phyloP scores from a whole-genome alignment of 2,113 vertebrate species.

The Sylvilagus bachmani region DNA sequence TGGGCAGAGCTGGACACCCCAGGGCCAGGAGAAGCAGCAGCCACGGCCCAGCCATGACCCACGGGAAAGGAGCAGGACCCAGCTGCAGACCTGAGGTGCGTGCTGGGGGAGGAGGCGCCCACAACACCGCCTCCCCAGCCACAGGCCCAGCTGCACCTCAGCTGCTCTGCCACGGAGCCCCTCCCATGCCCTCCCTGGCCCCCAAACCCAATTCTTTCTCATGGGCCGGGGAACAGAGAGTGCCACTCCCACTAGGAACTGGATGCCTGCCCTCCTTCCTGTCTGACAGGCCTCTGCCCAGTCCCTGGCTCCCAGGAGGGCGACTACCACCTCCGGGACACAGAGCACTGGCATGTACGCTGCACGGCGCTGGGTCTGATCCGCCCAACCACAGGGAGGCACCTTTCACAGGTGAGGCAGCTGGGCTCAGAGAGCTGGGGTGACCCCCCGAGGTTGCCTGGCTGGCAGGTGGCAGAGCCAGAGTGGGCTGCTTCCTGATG shows the following conservation, averaged over 20 bases:
- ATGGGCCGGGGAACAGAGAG: not conserved
- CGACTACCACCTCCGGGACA: not conserved
- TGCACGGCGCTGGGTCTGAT: accelerated
- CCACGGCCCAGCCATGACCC: conserved; percentile 52
- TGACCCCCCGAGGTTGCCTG: not conserved
- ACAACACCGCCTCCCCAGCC: conserved; percentile 31
- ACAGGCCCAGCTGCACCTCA: conserved; percentile 73
- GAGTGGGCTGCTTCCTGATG: not conserved
- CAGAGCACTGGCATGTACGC: accelerated
- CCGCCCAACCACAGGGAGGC: not conserved
- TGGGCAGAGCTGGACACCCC: not conserved
- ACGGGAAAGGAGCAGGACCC: not conserved
- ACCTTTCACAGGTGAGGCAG: not conserved
- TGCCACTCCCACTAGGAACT: not conserved
- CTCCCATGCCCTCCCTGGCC: not conserved
- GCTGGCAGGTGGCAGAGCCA: not conserved
- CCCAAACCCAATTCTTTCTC: not conserved
- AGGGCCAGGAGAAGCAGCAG: conserved; percentile 55
- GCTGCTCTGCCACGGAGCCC: conserved; percentile 56
- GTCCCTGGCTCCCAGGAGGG: not conserved
- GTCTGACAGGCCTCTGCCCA: not conserved
- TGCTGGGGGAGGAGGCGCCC: not conserved
- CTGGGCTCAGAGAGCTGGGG: not conserved
- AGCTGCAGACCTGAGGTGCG: conserved; percentile 49
- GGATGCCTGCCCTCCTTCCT: no score